Evolutionary conservation across 1,140 invertebrate species (phyloP), one percentile per base, ranked within the genome.

Genomic region (Sinella curviseta): DNA sequence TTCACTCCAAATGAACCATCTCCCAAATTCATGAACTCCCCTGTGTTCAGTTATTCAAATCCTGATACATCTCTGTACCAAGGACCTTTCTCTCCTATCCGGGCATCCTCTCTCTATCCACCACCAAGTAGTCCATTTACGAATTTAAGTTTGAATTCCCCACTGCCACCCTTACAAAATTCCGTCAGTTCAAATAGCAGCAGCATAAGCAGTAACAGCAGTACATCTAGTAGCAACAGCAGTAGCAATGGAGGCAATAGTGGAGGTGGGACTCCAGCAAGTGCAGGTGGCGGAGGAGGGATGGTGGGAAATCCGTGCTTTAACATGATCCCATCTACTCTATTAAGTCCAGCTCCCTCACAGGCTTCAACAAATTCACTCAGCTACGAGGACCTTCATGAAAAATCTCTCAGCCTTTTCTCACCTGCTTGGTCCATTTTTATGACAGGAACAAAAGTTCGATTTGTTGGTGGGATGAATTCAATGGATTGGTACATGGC

Each of bases 321-420:
- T 28, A 80, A 80, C 39, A 82, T 84, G 86, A 86, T 81, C 36
- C 85, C 85, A 20, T 85, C 84, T 2, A 84, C 84, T 20, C 80
- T 86, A 0, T 77, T 86, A 17, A 85, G 84, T 65, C 85, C 85
- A 14, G 85, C 85, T 24, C 85, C 85, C 30, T 85, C 84, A 0
- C 85, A 85, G 76, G 86, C 87, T 0, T 86, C 86, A 39, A 85
- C 86, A 8, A 86, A 85, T 67, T 87, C 86, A 54, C 84, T 85
- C 16, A 85, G 84, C 82, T 81, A 84, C 79, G 83, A 85, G 79
- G 80, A 83, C 81, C 70, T 86, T 77, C 67, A 83, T 81, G 82
- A 83, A 83, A 81, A 84, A 81, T 79, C 80, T 60, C 76, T 81
- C 79, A 78, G 74, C 55, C 77, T 79, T 30, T 60, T 76, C 33